phyloP scores from a whole-genome alignment of 2,888 invertebrate species.

The Gymnosoma rotundatum region DNA sequence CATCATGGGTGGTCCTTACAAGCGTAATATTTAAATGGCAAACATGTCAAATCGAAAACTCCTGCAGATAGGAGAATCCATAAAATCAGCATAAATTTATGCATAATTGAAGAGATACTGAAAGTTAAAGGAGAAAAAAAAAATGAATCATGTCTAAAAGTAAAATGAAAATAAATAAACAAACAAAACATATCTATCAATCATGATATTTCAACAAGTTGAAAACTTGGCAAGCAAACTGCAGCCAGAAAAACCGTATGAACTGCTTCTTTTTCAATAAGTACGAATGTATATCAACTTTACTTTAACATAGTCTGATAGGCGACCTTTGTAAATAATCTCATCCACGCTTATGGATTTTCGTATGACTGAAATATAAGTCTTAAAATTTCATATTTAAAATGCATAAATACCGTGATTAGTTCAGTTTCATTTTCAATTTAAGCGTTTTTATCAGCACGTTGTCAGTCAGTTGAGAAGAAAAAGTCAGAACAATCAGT shows the following conservation, averaged over 20 bases:
- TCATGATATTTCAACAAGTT: slow-evolving; percentile 53
- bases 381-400: slow-evolving; percentile 67
- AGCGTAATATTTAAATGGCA: slow-evolving; percentile 8
- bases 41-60: slow-evolving; percentile 39
- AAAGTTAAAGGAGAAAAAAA: slow-evolving; percentile 7
- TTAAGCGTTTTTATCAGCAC: slow-evolving; percentile 31
- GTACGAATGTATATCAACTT: not conserved
- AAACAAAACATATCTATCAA: slow-evolving; percentile 54
- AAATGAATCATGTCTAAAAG: slow-evolving; percentile 33
- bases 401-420: slow-evolving; percentile 65
- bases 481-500: slow-evolving; percentile 36
- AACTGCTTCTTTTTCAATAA: slow-evolving; percentile 21
- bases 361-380: slow-evolving; percentile 59
- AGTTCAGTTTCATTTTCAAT: slow-evolving; percentile 47
- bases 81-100: slow-evolving; percentile 57
- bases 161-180: slow-evolving; percentile 1
- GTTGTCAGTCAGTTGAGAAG: slow-evolving; percentile 30
- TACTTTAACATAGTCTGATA: not conserved
- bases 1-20: slow-evolving; percentile 60
- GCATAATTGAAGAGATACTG: slow-evolving; percentile 45
- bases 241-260: slow-evolving; percentile 2
- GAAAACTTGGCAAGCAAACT: slow-evolving; percentile 25
- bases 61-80: slow-evolving; percentile 9
- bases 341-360: slow-evolving; percentile 47
- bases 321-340: slow-evolving; percentile 21